phyloP scores from a whole-genome alignment of 2,888 invertebrate genomes.

The Mythimna pallens region DNA sequence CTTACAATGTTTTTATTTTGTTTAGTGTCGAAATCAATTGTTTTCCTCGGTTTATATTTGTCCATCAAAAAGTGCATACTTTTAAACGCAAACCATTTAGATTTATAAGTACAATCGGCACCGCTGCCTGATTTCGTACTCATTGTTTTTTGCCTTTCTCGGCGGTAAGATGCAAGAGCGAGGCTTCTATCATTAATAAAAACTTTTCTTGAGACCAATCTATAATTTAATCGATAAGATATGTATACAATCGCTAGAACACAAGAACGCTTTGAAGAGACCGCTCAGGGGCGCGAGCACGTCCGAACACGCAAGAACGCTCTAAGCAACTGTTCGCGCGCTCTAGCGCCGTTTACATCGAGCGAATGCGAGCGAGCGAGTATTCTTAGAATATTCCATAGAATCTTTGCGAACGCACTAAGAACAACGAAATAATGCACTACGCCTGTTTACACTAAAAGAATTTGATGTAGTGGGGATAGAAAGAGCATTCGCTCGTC shows the following conservation, averaged over 20 bases:
- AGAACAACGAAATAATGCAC: neutral
- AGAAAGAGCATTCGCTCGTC: too few relatives aligned
- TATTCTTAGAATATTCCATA: slow-evolving; percentile 2
- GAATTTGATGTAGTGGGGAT: too few relatives aligned
- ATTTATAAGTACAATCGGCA: slow-evolving; percentile 57
- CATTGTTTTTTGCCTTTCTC: slow-evolving; percentile 56
- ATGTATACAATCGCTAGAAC: slow-evolving; percentile 12
- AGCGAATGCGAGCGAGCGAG: neutral
- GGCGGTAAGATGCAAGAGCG: slow-evolving; percentile 54
- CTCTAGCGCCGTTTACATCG: neutral
- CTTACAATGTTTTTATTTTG: slow-evolving; percentile 43
- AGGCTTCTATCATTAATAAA: slow-evolving; percentile 14
- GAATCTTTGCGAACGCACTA: slow-evolving; percentile 3
- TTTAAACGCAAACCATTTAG: slow-evolving; percentile 30
- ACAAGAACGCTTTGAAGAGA: slow-evolving; percentile 16
- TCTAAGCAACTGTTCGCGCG: neutral
- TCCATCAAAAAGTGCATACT: slow-evolving; percentile 48
- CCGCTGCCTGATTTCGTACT: slow-evolving; percentile 54
- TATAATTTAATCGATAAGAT: neutral
- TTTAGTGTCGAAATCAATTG: slow-evolving; percentile 39
- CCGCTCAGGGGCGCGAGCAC: slow-evolving; percentile 4
- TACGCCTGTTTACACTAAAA: too few relatives aligned
- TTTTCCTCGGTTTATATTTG: slow-evolving; percentile 57
- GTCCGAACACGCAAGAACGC: slow-evolving; percentile 10
- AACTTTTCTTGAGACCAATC: slow-evolving; percentile 18